Evolutionary conservation across 2,113 vertebrate species (phyloP), one percentile per base, ranked within the genome.

Genomic region (Tupaia chinensis): DNA sequence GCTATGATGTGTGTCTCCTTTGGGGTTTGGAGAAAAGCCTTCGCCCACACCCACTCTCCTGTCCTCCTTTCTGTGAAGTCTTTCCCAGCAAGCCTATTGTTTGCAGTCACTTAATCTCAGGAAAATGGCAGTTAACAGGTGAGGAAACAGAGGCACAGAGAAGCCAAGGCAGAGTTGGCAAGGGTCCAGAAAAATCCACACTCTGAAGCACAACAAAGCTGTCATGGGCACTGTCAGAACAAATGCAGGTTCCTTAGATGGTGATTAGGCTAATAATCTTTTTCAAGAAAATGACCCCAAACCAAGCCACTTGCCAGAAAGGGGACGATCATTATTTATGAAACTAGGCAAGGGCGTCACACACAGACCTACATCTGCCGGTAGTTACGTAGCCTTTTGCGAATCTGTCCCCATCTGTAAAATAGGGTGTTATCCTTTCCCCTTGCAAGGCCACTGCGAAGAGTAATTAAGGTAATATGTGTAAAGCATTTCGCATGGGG

Each of bases 11-110:
- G 19, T 7, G 9, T 19, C 29, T 80, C 70, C 25, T 16, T 20
- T 6, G 29, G n/a, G 44, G 4, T n/a, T 70, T 66, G 66, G 76
- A 70, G 68, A 23, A 53, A 60, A 61, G 53, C 22, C 1, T 22
- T 20, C 25, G 20, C 19, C 54, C 29, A 0, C 8, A 23, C 13
- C 27, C 1, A 1, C 0, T 13, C n/a, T 22, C 27, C 12, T 27
- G 7, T 20, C 10, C 20, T 68, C 66, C 12, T 29, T 63, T 66
- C 78, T 60, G 17, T 7, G 13, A 76, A 60, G 16, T 23, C 11
- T 13, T 60, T 11, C 13, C 10, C 32, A 29, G 25, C 13, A 27
- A 20, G 14, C 53, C 63, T 3, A 1, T 23, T 5, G 1, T 16
- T 56, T 3, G 7, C 32, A 23, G 1, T 23, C 73, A 25, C 44